These are phyloP conservation scores for Odontophorus gujanensis DNA, from an alignment of 2,113 vertebrate genomes.

Conservation along the genomic window DNA sequence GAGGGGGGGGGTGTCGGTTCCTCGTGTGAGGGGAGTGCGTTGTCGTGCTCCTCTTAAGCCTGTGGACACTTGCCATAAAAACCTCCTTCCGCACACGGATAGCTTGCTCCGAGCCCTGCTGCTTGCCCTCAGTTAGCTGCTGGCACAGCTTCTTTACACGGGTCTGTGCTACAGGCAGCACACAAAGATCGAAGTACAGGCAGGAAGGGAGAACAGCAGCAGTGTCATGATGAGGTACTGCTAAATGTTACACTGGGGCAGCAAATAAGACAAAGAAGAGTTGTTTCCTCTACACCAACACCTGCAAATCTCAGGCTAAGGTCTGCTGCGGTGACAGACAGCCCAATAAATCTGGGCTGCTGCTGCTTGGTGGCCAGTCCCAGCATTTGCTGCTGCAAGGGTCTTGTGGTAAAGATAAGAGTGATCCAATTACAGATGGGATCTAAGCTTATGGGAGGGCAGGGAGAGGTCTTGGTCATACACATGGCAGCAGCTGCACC, in stretches of 20 bases:
- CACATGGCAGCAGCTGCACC: constrained; percentile 1
- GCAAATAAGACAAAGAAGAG: neutral
- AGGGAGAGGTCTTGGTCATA: neutral
- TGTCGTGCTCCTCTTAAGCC: no score
- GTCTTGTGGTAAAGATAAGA: constrained; percentile 33
- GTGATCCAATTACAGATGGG: constrained; percentile 30
- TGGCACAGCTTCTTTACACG: no score
- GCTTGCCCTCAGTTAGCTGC: no score
- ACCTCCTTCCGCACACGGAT: no score
- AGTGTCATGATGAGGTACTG: neutral
- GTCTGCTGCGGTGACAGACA: constrained; percentile 17
- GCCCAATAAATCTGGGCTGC: constrained; percentile 42
- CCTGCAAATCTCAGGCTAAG: constrained; percentile 42
- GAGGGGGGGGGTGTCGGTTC: no score
- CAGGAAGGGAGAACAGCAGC: no score
- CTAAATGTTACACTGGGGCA: neutral
- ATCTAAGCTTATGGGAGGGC: constrained; percentile 17
- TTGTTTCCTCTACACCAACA: neutral
- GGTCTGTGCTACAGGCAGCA: no score
- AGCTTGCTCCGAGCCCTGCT: no score
- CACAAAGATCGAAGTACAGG: no score
- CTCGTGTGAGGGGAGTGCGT: no score
- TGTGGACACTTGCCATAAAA: no score
- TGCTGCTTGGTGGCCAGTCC: neutral
- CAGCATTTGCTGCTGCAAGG: constrained; percentile 10